Conservation (phyloP, 2,888 invertebrate genomes). For the Gymnosoma rotundatum region DNA sequence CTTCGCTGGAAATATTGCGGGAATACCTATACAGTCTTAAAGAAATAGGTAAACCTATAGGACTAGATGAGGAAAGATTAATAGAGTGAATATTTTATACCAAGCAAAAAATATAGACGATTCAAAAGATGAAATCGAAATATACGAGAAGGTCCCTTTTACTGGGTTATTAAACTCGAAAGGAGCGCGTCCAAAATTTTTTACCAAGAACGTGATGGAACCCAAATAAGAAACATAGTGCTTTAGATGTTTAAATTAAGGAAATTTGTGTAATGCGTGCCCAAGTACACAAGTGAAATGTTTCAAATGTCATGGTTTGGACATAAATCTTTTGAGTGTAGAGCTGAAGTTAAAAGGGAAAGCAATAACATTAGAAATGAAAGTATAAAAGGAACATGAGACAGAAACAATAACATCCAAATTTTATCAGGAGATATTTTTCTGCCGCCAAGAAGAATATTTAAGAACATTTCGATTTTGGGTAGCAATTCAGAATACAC, state of each 20-base stretch:
- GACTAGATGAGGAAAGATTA: background rate
- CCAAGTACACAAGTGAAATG: background rate
- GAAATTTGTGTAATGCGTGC: slow-evolving; percentile 15
- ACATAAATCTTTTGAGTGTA: slow-evolving; percentile 35
- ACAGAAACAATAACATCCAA: background rate
- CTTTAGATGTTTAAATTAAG: background rate
- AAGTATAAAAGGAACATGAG: too few species aligned
- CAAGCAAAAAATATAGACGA: slow-evolving; percentile 13
- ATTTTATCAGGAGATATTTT: background rate
- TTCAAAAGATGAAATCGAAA: background rate
- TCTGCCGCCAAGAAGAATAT: background rate
- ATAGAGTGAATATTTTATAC: slow-evolving; percentile 19
- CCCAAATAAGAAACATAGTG: background rate
- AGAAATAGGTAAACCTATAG: background rate
- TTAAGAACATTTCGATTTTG: background rate
- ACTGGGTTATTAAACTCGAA: background rate
- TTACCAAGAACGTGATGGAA: background rate
- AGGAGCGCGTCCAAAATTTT: background rate
- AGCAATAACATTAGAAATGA: too few species aligned
- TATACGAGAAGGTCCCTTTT: background rate
- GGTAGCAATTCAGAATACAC: too few species aligned
- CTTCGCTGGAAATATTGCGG: slow-evolving; percentile 7
- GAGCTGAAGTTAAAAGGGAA: too few species aligned
- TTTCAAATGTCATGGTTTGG: slow-evolving; percentile 16
- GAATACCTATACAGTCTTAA: background rate